Base-by-base conservation (phyloP, 1,140 invertebrate species). In the Drosophila repletoides region DNA sequence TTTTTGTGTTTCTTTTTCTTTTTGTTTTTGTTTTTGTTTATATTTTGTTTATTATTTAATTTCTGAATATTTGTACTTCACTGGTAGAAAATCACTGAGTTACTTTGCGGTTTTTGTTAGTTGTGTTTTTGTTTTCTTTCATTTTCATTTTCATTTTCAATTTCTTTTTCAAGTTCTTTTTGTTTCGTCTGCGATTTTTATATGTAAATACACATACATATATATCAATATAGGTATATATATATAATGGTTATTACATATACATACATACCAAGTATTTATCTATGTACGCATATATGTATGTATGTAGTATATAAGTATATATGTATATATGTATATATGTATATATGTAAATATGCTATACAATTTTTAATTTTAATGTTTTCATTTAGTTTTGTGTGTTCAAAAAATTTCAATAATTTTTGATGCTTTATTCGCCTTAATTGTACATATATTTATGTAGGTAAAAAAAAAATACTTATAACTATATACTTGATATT, bases 71-170 rank as follows among this genome's bases (percentile, higher is more conserved):
- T 88, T 88, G 84, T 88, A 88, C 84, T 88, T 88, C 60, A 76
- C 75, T 76, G 84, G 84, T 88, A 79, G 63, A 87, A 81, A 88
- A 88, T 88, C 84, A 88, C 84, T 88, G 84, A 88, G 84, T 86
- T 88, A 73, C 69, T 87, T 87, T 76, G 65, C 72, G 68, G 72
- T 65, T 76, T 86, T 70, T 67, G 64, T 65, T 71, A 38, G 38
- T 63, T 55, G 29, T 26, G 28, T 52, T 70, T 69, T 60, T 64
- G 63, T 36, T 43, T 63, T 69, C 21, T 51, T 72, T 53, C 56
- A 26, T 72, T 64, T 70, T 68, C 21, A 15, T 56, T 65, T 72
- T 34, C 31, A 45, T 33, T 69, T 70, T 40, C 46, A 45, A 40
- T 46, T 41, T 53, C 6, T 28, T 51, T 53, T 24, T 66, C 29